Conservation (phyloP, 2,113 vertebrate species). For the Taxidea taxus region DNA sequence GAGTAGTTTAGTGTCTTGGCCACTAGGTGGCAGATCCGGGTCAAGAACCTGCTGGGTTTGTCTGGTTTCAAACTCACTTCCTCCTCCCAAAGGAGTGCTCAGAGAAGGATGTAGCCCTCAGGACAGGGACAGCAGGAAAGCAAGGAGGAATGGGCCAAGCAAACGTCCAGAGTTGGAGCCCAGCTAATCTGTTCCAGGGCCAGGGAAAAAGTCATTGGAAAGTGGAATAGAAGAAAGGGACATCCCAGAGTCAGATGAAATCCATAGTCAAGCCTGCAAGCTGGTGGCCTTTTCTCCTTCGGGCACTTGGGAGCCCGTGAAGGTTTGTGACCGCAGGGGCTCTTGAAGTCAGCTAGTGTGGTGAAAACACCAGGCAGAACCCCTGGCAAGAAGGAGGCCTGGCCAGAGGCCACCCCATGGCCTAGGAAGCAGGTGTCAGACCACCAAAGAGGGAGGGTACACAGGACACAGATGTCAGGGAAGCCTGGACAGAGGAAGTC, state of each 20-base stretch:
- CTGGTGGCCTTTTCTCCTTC: neutral
- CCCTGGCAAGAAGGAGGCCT: neutral
- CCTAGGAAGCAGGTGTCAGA: neutral
- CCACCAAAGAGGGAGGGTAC: neutral
- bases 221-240: neutral
- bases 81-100: neutral
- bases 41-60: neutral
- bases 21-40: neutral
- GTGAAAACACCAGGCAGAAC: neutral
- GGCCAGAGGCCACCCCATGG: neutral
- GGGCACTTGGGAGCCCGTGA: neutral
- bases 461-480: too few relatives aligned
- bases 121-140: rapidly evolving
- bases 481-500: neutral
- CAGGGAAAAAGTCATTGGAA: neutral
- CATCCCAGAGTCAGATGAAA: too few relatives aligned
- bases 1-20: neutral
- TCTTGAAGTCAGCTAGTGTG: neutral
- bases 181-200: too few relatives aligned
- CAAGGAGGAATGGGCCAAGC: neutral
- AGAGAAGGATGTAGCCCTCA: neutral
- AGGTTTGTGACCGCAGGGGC: neutral
- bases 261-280: neutral
- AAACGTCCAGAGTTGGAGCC: neutral
- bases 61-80: neutral